phyloP scores from a whole-genome alignment of 2,888 invertebrate species.

The Apamea crenata region DNA sequence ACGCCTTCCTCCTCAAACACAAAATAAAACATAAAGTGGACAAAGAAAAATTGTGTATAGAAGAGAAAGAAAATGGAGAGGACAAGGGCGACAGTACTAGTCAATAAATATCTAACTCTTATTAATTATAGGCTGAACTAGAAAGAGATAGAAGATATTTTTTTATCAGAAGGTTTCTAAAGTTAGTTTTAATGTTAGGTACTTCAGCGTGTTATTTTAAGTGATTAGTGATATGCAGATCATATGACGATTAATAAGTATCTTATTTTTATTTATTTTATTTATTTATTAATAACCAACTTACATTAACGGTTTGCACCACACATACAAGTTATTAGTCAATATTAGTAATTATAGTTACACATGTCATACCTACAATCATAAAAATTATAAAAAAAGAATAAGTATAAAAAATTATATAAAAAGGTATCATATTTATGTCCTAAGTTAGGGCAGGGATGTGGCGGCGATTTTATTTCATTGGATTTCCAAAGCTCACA shows the following conservation, averaged over 20 bases:
- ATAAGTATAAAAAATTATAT: no score
- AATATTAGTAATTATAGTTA: no score
- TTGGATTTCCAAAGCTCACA: neutral
- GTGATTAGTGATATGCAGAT: neutral
- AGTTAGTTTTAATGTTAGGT: neutral
- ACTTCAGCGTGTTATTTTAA: neutral
- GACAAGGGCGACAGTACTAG: conserved; percentile 25
- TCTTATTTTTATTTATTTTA: no score
- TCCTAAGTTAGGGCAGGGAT: neutral
- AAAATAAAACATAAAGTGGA: conserved; percentile 74
- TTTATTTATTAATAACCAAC: no score
- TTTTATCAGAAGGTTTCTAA: no score
- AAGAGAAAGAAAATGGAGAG: conserved; percentile 73
- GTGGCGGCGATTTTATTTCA: neutral
- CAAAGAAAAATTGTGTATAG: conserved; percentile 69
- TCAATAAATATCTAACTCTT: neutral
- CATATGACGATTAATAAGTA: neutral
- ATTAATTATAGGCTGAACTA: neutral
- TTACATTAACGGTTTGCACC: no score
- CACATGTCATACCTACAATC: no score
- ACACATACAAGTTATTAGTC: no score
- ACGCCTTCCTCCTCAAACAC: conserved; percentile 81
- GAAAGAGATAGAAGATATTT: no score
- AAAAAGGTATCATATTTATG: no score
- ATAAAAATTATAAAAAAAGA: no score